Evolutionary conservation across 2,113 vertebrate genomes (phyloP).

Genomic region (Nerophis lumbriciformis): DNA sequence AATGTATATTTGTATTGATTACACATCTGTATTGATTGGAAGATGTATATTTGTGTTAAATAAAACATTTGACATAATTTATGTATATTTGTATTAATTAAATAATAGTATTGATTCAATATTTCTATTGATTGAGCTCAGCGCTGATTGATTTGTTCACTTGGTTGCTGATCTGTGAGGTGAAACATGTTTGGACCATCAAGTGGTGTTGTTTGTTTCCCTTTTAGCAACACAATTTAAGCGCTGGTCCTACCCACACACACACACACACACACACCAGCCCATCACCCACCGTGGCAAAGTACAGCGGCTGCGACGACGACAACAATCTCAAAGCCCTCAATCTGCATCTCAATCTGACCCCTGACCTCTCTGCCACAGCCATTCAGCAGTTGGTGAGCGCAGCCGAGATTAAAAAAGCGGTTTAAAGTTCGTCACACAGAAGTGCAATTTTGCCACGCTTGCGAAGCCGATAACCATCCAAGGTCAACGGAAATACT

Average conservation of each 20-base stretch:
- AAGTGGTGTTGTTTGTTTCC: conserved; percentile 55
- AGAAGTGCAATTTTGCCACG: conserved; percentile 76
- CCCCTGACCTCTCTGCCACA: conserved; percentile 20
- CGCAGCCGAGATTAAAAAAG: conserved; percentile 74
- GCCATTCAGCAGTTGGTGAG: conserved; percentile 31
- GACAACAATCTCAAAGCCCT: conserved; percentile 40
- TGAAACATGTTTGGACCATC: conserved; percentile 55
- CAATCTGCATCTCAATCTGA: conserved; percentile 49
- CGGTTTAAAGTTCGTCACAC: conserved; percentile 77
- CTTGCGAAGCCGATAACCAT: conserved; percentile 84
- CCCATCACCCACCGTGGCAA: conserved; percentile 9
- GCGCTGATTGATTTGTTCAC: conserved; percentile 67
- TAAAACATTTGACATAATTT: no score
- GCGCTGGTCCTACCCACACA: background rate
- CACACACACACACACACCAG: background rate
- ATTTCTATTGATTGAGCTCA: conserved; percentile 32
- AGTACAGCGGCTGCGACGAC: no score
- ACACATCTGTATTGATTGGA: no score
- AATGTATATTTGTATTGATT: no score
- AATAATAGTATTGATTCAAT: no score
- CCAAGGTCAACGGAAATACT: conserved; percentile 90
- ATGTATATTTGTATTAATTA: no score
- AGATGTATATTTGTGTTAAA: no score
- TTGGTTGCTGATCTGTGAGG: conserved; percentile 60
- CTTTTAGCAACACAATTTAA: background rate